Evolutionary conservation across 1,140 invertebrate genomes (phyloP), one percentile per base, ranked within the genome.

Genomic region (Orchestia grillus): DNA sequence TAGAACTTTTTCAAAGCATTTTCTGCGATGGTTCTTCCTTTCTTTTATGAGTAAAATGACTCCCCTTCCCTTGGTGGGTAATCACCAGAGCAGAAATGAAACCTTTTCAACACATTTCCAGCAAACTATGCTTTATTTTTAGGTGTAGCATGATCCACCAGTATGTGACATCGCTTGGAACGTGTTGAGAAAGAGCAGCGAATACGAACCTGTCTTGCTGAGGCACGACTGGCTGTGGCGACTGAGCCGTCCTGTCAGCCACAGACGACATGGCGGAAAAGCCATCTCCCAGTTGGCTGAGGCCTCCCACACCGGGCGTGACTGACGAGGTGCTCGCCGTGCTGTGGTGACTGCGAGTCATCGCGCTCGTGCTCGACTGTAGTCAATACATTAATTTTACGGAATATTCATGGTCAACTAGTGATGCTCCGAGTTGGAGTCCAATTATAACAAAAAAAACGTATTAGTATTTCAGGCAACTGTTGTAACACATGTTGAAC

Each of bases 221-320:
- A 41, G 88, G 88, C 41, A 90, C 36, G 43, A 90, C 88, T 94
- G 92, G 92, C 92, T 94, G 92, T 28, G 6, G 92, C 47, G 92
- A 44, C 92, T 94, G 92, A 36, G 92, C 6, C 8, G 41, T 42
- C 11, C 92, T 44, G 44, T 94, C 92, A 94, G 92, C 44, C 43
- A 44, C 43, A 40, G 92, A 44, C 40, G 92, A 47, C 43, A 94
- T 47, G 92, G 92, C 92, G 45, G 92, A n/a, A 47, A 94, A 94
- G 92, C 92, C 92, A 44, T 94, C 92, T 15, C 92, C 92, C 92
- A 94, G 44, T 44, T 94, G 92, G 92, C 92, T 94, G 92, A 94
- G 92, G 44, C 92, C 92, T 0, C 92, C 92, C 8, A 94, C 43
- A 94, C 92, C 92, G 3, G 44, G 92, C 8, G 92, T 94, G 43